Conservation (phyloP, 2,113 vertebrate genomes). For the Marmota monax region DNA sequence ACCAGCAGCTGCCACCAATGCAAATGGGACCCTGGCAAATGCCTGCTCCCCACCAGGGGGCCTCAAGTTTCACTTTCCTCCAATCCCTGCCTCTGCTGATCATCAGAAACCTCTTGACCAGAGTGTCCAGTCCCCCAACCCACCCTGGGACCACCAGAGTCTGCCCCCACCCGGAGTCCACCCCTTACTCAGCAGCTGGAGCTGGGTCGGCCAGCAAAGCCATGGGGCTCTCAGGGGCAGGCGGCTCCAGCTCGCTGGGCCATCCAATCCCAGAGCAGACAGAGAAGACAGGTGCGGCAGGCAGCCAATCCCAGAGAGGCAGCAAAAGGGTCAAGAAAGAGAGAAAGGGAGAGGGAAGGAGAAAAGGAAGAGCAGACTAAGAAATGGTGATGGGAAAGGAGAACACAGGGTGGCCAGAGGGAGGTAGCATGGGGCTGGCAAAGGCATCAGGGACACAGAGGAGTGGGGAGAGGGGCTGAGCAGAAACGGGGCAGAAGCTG, state of each 20-base stretch:
- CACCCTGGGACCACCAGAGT: slow-evolving; percentile 45
- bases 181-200: slow-evolving; percentile 95
- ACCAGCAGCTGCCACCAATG: background rate
- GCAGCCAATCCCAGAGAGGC: slow-evolving; percentile 84
- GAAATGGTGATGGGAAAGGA: slow-evolving; percentile 49
- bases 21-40: background rate
- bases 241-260: slow-evolving; percentile 95
- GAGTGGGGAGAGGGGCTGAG: background rate
- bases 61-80: background rate
- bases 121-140: background rate
- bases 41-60: background rate
- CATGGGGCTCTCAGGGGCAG: slow-evolving; percentile 92
- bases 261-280: slow-evolving; percentile 90
- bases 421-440: background rate
- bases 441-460: slow-evolving; percentile 2
- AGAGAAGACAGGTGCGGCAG: slow-evolving; percentile 86
- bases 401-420: background rate
- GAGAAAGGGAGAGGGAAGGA: slow-evolving; percentile 61
- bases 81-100: background rate
- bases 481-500: background rate
- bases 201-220: slow-evolving; percentile 94
- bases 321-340: slow-evolving; percentile 70
- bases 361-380: slow-evolving; percentile 80
- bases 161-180: slow-evolving; percentile 33
- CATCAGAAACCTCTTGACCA: background rate